Conservation (phyloP, 2,797 vertebrate genomes). For the Neopelma chrysocephalum region DNA sequence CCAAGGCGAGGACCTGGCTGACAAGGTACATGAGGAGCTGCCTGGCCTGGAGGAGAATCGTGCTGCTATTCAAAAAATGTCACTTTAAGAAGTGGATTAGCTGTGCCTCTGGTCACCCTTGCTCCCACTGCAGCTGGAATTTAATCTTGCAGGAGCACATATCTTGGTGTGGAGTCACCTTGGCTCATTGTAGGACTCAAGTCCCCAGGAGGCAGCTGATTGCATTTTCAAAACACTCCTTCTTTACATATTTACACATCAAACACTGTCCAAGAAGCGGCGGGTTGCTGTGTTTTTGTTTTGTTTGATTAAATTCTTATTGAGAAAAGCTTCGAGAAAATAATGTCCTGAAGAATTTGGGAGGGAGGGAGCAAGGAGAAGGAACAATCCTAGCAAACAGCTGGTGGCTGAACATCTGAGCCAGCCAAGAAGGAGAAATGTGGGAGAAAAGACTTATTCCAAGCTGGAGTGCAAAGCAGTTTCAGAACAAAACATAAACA, state of each 20-base stretch:
- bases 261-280: conserved; percentile 55
- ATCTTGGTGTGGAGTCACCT: conserved; percentile 20
- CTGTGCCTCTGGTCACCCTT: conserved; percentile 54
- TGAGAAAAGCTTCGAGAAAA: conserved; percentile 54
- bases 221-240: conserved; percentile 50
- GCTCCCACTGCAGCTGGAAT: conserved; percentile 27
- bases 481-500: conserved; percentile 56
- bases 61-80: neutral
- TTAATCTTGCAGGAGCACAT: conserved; percentile 29
- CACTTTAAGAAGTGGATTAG: conserved; percentile 44
- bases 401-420: conserved; percentile 55
- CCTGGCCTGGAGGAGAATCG: neutral
- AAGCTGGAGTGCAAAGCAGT: conserved; percentile 30
- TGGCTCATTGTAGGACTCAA: conserved; percentile 1
- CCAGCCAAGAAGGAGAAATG: conserved; percentile 35
- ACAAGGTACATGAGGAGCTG: neutral
- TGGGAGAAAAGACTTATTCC: conserved; percentile 57
- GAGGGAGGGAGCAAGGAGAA: conserved; percentile 28
- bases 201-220: conserved; percentile 46
- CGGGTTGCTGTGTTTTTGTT: conserved; percentile 58
- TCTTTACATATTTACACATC: conserved; percentile 68
- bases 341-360: conserved; percentile 56
- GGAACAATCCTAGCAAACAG: conserved; percentile 56
- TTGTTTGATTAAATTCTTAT: conserved; percentile 64
- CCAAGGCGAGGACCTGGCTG: fast-evolving